Base-by-base conservation (phyloP, 1,140 invertebrate genomes). In the Agrypnia vestita region DNA sequence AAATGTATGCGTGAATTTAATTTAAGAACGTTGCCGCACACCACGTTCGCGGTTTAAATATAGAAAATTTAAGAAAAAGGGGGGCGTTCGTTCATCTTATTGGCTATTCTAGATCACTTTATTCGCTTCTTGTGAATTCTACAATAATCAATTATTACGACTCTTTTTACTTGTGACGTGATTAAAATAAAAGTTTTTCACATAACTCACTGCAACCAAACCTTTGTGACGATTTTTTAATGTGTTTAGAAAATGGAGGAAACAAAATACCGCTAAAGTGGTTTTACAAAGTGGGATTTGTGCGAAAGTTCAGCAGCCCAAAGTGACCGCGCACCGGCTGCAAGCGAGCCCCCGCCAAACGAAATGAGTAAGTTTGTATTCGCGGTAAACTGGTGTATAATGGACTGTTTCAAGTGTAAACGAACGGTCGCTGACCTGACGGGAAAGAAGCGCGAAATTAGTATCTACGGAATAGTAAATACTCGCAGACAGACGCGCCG, bases 1-100 rank as follows among this genome's bases (percentile, higher is more conserved):
- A n/a, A n/a, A n/a, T n/a, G n/a, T n/a, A 67, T 51, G 67, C 9
- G 67, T 51, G 15, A 46, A 71, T 17, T 76, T 76, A 76, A 76
- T 62, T 61, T 62, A 62, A 76, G 73, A 76, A 19, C 44, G 73
- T 15, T 25, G 13, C 73, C 73, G 56, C 62, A 61, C 12, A 44
- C 73, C 56, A 62, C 35, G 43, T 35, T 59, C 44, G 44, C 55
- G 43, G 17, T 47, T 62, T 61, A 61, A 76, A 76, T 62, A 76
- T 62, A 76, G 56, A 62, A 76, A 19, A 76, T 62, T 49, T 46
- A 25, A 35, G 25, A 35, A 67, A 62, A 62, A 62, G 46, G 73
- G 61, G 73, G 73, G 73, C 59, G 73, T 25, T 3, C 3, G 47
- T 71, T 51, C 46, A 53, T 71, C 67, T 49, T 12, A 21, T 6